These are phyloP conservation scores for Cochlearius cochlearius DNA, from an alignment of 2,113 vertebrate species.

Conservation along the genomic window DNA sequence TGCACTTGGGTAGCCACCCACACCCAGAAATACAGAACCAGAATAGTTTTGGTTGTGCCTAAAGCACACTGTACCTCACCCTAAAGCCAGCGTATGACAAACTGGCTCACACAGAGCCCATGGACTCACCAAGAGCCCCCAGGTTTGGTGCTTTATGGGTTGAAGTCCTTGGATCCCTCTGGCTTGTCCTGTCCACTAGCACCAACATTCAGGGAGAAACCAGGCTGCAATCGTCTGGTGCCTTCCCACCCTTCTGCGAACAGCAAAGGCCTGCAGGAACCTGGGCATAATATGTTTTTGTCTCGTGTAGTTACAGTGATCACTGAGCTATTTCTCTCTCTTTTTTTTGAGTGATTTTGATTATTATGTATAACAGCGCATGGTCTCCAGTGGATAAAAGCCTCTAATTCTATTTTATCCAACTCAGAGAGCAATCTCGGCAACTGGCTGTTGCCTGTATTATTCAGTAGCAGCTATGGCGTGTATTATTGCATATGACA, in stretches of 20 bases:
- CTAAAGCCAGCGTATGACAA: neutral
- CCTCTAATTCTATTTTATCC: constrained; percentile 65
- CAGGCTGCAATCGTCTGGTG: neutral
- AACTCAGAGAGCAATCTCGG: constrained; percentile 55
- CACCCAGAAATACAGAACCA: neutral
- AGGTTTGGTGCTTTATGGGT: neutral
- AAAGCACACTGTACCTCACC: rapidly evolving
- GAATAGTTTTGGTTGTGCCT: neutral
- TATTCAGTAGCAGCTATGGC: constrained; percentile 32
- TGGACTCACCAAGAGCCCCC: neutral
- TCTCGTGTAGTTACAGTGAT: neutral
- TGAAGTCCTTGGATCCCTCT: neutral
- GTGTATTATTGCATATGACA: neutral
- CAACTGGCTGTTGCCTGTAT: constrained; percentile 39
- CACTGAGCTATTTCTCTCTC: neutral
- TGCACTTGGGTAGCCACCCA: neutral
- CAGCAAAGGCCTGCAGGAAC: neutral
- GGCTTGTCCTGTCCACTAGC: neutral
- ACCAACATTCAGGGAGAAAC: neutral
- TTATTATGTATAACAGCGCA: constrained; percentile 45
- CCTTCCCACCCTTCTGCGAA: neutral
- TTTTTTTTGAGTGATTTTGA: constrained; percentile 48
- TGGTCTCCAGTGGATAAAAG: constrained; percentile 23
- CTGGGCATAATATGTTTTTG: neutral
- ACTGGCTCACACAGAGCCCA: neutral